Base-by-base conservation (phyloP, 1,140 invertebrate species). In the Platyscapa corneri region DNA sequence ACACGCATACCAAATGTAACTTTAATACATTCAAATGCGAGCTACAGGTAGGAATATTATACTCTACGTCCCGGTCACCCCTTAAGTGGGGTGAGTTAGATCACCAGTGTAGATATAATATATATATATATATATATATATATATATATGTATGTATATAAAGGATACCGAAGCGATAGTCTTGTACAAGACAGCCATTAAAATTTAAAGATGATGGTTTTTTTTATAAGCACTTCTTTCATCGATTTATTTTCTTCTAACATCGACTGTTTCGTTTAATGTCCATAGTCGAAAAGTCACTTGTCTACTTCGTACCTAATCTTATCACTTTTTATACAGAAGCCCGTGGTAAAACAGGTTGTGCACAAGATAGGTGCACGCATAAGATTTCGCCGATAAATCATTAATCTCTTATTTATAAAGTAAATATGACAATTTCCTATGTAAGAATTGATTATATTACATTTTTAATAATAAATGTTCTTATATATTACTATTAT, bases 1-100 rank as follows among this genome's bases (percentile, higher is more conserved):
- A 20, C 56, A 77, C 23, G n/a, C n/a, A 46, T 23, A 72, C 23
- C 67, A 49, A 87, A 65, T 37, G 42, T 86, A 89, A 88, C 88
- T 91, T 90, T 89, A 88, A 88, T 90, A 90, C 90, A 91, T 91
- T 91, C 89, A 91, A 91, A 91, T 91, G 89, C 90, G 89, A 91
- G 90, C 90, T 88, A 91, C 90, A 91, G 90, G 90, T 91, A 91
- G 90, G 88, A 89, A 88, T 86, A 90, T 91, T 91, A 91, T 91
- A 88, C 90, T 88, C 89, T 90, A 90, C 90, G 89, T 90, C 88
- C 89, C 89, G 90, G 86, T 87, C 87, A 87, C 87, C 90, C 89
- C 87, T 87, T 83, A 88, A 81, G 86, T 89, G 89, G 90, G 90
- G 87, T 89, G 89, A 90, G 90, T 89, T 89, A 88, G 90, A 90